A percentile compares a stretch with the other conserved stretches of the same genome.
These are phyloP conservation scores for Temnothorax rugatulus DNA, from an alignment of 2,888 invertebrate species.

Conservation along the genomic window DNA sequence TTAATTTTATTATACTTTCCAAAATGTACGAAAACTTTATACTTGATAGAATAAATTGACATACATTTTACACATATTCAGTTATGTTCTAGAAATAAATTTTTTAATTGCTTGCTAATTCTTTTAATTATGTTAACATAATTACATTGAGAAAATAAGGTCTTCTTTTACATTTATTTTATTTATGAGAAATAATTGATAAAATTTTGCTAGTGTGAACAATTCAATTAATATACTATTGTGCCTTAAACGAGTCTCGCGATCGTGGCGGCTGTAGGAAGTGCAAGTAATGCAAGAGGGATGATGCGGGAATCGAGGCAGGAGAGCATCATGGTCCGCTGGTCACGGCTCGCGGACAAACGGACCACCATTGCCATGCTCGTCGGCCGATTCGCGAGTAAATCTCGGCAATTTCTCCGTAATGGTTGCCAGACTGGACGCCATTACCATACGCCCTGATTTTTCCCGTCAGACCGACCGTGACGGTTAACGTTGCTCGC, in stretches of 20 bases:
- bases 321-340: slow-evolving; percentile 68
- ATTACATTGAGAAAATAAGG: not conserved
- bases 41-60: not conserved
- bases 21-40: slow-evolving; percentile 13
- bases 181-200: not conserved
- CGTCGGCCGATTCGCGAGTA: slow-evolving; percentile 63
- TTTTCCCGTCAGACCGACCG: slow-evolving; percentile 58
- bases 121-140: not conserved
- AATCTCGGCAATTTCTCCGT: slow-evolving; percentile 72
- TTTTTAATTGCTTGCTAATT: not conserved
- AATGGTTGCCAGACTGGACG: slow-evolving; percentile 68
- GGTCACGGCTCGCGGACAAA: slow-evolving; percentile 72
- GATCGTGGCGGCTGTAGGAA: slow-evolving; percentile 23
- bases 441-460: slow-evolving; percentile 64
- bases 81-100: slow-evolving; percentile 9
- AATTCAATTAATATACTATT: slow-evolving; percentile 1
- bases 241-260: not conserved
- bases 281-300: slow-evolving; percentile 52
- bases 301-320: slow-evolving; percentile 58
- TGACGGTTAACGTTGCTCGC: slow-evolving; percentile 36
- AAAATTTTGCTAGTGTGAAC: not conserved
- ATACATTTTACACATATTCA: not conserved
- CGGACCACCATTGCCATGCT: slow-evolving; percentile 69
- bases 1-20: not conserved
- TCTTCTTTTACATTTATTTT: not conserved